A percentile compares a stretch with the other conserved stretches of the same genome.
phyloP scores from a whole-genome alignment of 2,113 vertebrate species.

The Pao palembangensis region DNA sequence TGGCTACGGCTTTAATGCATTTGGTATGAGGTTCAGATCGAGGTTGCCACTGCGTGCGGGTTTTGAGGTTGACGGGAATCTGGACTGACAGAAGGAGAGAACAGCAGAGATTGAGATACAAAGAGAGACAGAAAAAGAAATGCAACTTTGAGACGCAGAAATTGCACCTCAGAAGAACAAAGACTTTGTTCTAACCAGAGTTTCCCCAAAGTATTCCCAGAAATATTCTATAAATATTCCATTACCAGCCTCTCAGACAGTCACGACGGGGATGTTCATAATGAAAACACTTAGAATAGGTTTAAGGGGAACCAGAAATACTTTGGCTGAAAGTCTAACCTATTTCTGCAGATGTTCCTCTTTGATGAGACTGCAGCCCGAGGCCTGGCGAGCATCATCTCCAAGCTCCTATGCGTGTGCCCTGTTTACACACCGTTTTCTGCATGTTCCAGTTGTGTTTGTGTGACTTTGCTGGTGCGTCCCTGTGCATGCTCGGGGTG shows the following conservation, averaged over 20 bases:
- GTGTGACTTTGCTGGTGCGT: conserved; percentile 1
- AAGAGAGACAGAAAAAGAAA: conserved; percentile 19
- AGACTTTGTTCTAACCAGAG: conserved; percentile 46
- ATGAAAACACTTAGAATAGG: conserved; percentile 44
- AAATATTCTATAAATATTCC: conserved; percentile 65
- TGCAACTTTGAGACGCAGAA: conserved; percentile 26
- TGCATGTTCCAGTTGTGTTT: conserved; percentile 2
- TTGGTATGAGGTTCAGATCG: conserved; percentile 46
- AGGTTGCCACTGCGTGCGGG: conserved; percentile 29
- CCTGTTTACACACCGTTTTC: conserved; percentile 1
- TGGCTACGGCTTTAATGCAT: conserved; percentile 35
- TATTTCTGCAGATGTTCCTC: conserved; percentile 34
- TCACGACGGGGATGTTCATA: conserved; percentile 44
- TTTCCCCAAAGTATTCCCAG: conserved; percentile 49
- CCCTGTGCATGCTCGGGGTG: conserved; percentile 2
- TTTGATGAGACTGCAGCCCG: conserved; percentile 31
- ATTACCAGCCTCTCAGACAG: conserved; percentile 54
- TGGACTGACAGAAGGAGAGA: conserved; percentile 14
- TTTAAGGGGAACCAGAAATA: conserved; percentile 37
- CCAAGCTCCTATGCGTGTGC: neutral
- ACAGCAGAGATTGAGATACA: conserved; percentile 11
- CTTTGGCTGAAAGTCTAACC: conserved; percentile 39
- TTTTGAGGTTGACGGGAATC: conserved; percentile 32
- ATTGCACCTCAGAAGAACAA: conserved; percentile 41
- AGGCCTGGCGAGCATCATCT: conserved; percentile 22